Evolutionary conservation across 2,113 vertebrate species (phyloP), one percentile per base, ranked within the genome.

Genomic region (Cyrtonyx montezumae): DNA sequence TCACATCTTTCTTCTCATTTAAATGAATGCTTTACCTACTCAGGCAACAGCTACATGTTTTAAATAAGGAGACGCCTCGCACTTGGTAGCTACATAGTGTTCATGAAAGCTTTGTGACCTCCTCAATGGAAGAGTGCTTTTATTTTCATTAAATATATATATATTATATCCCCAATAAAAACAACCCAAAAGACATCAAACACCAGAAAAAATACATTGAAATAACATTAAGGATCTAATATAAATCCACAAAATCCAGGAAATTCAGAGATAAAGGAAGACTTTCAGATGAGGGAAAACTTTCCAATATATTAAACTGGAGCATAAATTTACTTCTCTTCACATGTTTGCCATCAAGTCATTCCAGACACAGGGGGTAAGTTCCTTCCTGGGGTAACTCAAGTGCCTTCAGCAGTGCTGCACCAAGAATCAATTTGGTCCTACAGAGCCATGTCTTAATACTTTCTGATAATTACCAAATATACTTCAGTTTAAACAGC

Each of bases 191-290:
- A 91, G 75, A 95, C 91, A 96, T 93, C 89, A 96, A 96, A 96
- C 76, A 84, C 63, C 78, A 94, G 77, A 89, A 97, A 91, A 88
- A 89, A 81, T 75, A 94, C 66, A 94, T 1, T 94, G 92, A 95
- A 95, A 94, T 94, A 97, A 95, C 80, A 96, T 92, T 93, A 91
- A 95, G 77, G 75, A 94, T 91, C 92, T 93, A 91, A 94, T 91
- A 94, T 91, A 96, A 97, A 97, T 87, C 92, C 85, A 94, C 68
- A 94, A 94, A 96, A 96, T 71, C 95, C 96, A 96, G 92, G 95
- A 96, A 96, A 97, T 95, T 95, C 96, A 95, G 82, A 96, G 93
- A 97, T 95, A 97, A 94, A 97, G 91, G 93, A 51, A 83, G 61
- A 87, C 69, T 94, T 97, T 87, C 83, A 95, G 79, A 93, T 6